A percentile compares a stretch with the other conserved stretches of the same genome.
phyloP scores from a whole-genome alignment of 2,888 invertebrate species.

The Ectobius pallidus region DNA sequence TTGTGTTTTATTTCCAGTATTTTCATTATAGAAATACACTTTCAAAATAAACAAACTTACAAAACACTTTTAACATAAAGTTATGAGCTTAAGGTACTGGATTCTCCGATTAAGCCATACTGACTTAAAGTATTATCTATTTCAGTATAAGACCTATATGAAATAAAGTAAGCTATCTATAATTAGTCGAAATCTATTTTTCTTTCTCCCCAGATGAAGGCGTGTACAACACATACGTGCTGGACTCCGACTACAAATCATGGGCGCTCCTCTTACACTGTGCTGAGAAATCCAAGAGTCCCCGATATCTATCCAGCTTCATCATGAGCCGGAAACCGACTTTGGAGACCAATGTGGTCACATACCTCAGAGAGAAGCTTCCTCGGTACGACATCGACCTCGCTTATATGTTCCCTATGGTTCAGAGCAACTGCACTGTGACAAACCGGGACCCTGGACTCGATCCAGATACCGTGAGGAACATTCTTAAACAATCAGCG shows the following conservation, averaged over 20 bases:
- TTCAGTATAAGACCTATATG: too few relatives aligned
- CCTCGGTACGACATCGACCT: slow-evolving; percentile 83
- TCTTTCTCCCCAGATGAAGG: slow-evolving; percentile 87
- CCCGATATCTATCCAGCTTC: slow-evolving; percentile 82
- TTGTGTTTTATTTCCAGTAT: too few relatives aligned
- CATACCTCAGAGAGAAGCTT: slow-evolving; percentile 77
- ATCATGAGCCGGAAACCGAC: slow-evolving; percentile 70
- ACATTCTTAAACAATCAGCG: background rate
- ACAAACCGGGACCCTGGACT: background rate
- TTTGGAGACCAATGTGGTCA: slow-evolving; percentile 67
- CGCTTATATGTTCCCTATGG: slow-evolving; percentile 82
- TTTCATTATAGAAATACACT: too few relatives aligned
- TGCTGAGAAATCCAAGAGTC: slow-evolving; percentile 79
- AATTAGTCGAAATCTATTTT: too few relatives aligned
- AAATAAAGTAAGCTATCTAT: too few relatives aligned
- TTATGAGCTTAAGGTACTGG: too few relatives aligned
- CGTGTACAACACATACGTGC: slow-evolving; percentile 84
- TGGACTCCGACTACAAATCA: slow-evolving; percentile 82
- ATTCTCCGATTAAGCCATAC: too few relatives aligned
- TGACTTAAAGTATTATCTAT: too few relatives aligned
- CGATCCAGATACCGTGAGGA: background rate
- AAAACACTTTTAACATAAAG: too few relatives aligned
- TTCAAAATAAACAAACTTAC: too few relatives aligned
- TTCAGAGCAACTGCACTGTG: slow-evolving; percentile 69
- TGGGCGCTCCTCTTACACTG: slow-evolving; percentile 87